Conservation (phyloP, 2,797 vertebrate species). For the Hoplostethus mediterraneus region DNA sequence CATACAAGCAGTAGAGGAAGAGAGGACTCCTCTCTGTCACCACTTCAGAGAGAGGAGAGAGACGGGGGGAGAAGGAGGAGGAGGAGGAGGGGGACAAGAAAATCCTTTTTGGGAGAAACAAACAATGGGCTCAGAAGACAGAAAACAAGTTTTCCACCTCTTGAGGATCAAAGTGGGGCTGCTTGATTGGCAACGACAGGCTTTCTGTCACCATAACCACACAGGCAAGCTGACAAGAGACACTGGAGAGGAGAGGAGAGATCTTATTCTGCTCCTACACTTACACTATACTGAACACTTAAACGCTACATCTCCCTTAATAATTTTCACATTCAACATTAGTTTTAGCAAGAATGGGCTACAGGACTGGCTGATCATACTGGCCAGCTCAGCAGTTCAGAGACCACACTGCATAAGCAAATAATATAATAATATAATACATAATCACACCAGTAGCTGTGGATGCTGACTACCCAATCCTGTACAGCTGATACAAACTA, state of each 20-base stretch:
- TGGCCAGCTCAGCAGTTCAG: no score
- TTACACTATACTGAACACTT: background rate
- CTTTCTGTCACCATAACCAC: conserved; percentile 29
- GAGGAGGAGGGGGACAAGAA: conserved; percentile 34
- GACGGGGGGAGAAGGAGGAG: background rate
- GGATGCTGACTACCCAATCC: background rate
- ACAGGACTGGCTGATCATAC: no score
- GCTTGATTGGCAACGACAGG: conserved; percentile 36
- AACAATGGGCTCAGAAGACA: conserved; percentile 52
- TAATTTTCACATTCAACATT: conserved; percentile 2
- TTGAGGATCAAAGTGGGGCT: conserved; percentile 46
- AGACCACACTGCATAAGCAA: no score
- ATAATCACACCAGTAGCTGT: conserved; percentile 11
- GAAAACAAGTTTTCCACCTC: conserved; percentile 49
- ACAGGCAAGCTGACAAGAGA: conserved; percentile 27
- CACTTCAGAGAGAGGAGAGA: conserved; percentile 10
- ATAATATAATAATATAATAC: background rate
- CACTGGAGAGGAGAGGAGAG: background rate
- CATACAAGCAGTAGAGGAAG: conserved; percentile 18
- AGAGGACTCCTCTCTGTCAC: conserved; percentile 22
- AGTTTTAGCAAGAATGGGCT: background rate
- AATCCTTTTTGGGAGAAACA: conserved; percentile 54
- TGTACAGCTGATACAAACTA: background rate
- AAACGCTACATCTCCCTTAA: conserved; percentile 4
- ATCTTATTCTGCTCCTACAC: background rate